Base-by-base conservation (phyloP, 2,797 vertebrate species). In the Pachyuromys duprasi region DNA sequence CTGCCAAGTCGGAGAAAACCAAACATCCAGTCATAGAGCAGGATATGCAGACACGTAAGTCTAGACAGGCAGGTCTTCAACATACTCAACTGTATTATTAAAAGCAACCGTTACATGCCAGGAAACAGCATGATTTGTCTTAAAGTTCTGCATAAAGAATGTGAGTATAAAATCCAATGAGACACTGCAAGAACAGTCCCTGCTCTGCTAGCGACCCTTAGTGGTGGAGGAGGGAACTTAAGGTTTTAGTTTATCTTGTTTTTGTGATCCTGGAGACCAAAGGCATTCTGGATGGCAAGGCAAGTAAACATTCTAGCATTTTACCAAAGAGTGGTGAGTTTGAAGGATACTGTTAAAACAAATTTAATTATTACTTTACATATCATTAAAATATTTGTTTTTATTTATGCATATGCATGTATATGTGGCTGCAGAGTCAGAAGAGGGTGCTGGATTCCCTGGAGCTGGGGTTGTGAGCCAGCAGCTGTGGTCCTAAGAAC, bases 21-120 rank as follows among this genome's bases (percentile, higher is more conserved):
- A 96, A 93, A 20, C 31, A 90, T n/a, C 87, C 86, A 89, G 81
- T 8, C 8, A 6, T 45, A 74, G 0, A 86, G 86, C 18, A 84
- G 36, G 33, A 80, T 9, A 72, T 49, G 39, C 62, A 96, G 75
- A 93, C 28, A 80, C 45, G 86, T 90, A 86, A 31, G 70, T 82
- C n/a, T 79, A 89, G 55, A 72, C 26, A 93, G 90, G 39, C 9
- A 88, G 63, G 80, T 74, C 39, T 78, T 95, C 84, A 93, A 87
- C 93, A 87, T 42, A 95, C 60, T 74, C 36, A 95, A 42, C 39
- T 93, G 65, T 86, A 96, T 45, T 89, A 93, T 78, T 89, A 94
- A 84, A 86, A 67, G 39, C 14, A 55, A n/a, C 57, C 22, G 60
- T 45, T 74, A 88, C 9, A 60, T 60, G 26, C 57, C 53, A 88